Percentiles rank a stretch among this genome's conserved stretches.
phyloP scores from a whole-genome alignment of 2,888 invertebrate genomes.

The Limnephilus rhombicus region DNA sequence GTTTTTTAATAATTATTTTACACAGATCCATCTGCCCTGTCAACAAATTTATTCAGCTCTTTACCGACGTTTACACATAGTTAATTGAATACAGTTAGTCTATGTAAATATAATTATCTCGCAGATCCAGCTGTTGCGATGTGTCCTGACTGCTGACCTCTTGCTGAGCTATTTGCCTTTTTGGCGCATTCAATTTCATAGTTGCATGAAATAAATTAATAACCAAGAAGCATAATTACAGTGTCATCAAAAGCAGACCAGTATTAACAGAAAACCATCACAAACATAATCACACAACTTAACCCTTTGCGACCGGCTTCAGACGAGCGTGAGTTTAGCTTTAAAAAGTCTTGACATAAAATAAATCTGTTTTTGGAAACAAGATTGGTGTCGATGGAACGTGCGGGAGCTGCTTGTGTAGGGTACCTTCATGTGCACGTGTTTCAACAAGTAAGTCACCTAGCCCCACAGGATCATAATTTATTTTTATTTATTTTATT shows the following conservation, averaged over 20 bases:
- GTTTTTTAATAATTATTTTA: too few relatives aligned
- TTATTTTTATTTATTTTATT: too few relatives aligned
- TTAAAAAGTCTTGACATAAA: too few relatives aligned
- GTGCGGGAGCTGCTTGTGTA: too few relatives aligned
- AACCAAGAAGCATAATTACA: background rate
- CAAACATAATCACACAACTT: background rate
- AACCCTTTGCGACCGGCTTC: too few relatives aligned
- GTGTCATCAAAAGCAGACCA: background rate
- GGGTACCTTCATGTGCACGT: too few relatives aligned
- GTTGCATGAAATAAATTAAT: background rate
- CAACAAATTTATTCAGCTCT: background rate
- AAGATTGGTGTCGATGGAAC: too few relatives aligned
- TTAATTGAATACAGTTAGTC: background rate
- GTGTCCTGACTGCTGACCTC: background rate
- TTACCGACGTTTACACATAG: background rate
- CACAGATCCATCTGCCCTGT: background rate
- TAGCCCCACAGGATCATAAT: too few relatives aligned
- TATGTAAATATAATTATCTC: background rate
- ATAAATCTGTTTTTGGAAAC: too few relatives aligned
- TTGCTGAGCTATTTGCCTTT: background rate
- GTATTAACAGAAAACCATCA: background rate
- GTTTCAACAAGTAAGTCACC: too few relatives aligned
- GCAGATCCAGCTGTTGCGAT: background rate
- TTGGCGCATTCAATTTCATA: background rate
- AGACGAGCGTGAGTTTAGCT: too few relatives aligned